Conservation (phyloP, 2,797 vertebrate species). For the Phyllotis vaccarum region DNA sequence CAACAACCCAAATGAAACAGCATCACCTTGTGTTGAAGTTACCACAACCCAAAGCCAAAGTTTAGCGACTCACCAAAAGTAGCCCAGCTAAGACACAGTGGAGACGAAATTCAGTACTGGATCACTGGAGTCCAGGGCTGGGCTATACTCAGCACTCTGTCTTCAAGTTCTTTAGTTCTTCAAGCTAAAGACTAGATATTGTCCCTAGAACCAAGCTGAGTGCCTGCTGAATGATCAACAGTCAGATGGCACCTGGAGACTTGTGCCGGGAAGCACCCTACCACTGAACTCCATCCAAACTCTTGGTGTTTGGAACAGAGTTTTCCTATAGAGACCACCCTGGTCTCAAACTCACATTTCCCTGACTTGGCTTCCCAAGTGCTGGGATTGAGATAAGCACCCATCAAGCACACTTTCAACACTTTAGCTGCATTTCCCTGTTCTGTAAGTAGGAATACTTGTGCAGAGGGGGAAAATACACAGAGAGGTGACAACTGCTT, state of each 20-base stretch:
- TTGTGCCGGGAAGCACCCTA: neutral
- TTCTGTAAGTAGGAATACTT: conserved; percentile 72
- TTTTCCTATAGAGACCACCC: neutral
- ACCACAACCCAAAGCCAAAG: conserved; percentile 3
- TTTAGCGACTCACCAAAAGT: neutral
- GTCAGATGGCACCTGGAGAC: neutral
- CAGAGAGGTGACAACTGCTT: conserved; percentile 71
- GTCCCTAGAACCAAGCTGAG: neutral
- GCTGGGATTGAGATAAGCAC: neutral
- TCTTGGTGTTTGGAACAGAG: too few species aligned
- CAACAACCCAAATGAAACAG: neutral
- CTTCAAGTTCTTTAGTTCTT: too few species aligned
- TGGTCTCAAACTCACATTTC: neutral
- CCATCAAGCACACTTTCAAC: accelerated
- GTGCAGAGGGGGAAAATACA: conserved; percentile 56
- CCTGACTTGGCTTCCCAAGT: neutral
- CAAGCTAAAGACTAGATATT: neutral
- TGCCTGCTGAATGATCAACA: accelerated
- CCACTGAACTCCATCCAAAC: neutral
- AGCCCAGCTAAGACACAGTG: neutral
- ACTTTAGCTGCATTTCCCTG: neutral
- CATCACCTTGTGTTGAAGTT: neutral
- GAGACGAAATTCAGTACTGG: neutral
- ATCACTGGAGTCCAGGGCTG: neutral
- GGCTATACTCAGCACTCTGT: neutral